These are phyloP conservation scores for Sesia apiformis DNA, from an alignment of 2,888 invertebrate species.

Conservation along the genomic window DNA sequence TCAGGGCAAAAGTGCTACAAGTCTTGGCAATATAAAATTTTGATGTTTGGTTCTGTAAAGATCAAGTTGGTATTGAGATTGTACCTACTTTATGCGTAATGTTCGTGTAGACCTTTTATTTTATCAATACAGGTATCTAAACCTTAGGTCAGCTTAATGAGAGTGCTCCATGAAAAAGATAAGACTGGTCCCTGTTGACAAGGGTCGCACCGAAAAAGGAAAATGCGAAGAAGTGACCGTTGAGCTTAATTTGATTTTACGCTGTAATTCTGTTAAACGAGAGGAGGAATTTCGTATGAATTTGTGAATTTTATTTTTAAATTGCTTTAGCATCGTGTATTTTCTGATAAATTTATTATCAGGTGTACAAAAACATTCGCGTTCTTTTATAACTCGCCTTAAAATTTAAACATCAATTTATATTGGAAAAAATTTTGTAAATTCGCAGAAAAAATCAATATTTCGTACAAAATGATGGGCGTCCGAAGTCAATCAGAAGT, in stretches of 20 bases:
- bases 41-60: too few relatives aligned
- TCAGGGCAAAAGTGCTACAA: too few relatives aligned
- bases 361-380: too few relatives aligned
- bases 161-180: constrained; percentile 42
- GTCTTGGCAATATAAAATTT: too few relatives aligned
- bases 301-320: constrained; percentile 16
- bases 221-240: constrained; percentile 50
- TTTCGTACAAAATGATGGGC: too few relatives aligned
- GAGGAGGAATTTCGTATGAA: constrained; percentile 19
- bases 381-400: not conserved
- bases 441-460: too few relatives aligned
- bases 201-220: constrained; percentile 49
- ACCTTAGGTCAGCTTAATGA: constrained; percentile 44
- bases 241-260: constrained; percentile 45
- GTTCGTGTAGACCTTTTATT: constrained; percentile 6
- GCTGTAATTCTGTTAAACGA: constrained; percentile 36
- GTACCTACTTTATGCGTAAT: not conserved
- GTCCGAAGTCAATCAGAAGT: too few relatives aligned
- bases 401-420: not conserved
- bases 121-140: constrained; percentile 32
- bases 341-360: not conserved
- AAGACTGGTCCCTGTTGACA: constrained; percentile 42
- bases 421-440: not conserved
- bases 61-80: too few relatives aligned
- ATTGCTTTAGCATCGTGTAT: not conserved